These are phyloP conservation scores for Microtus obscurus DNA, from an alignment of 2,797 vertebrate genomes.

Conservation along the genomic window DNA sequence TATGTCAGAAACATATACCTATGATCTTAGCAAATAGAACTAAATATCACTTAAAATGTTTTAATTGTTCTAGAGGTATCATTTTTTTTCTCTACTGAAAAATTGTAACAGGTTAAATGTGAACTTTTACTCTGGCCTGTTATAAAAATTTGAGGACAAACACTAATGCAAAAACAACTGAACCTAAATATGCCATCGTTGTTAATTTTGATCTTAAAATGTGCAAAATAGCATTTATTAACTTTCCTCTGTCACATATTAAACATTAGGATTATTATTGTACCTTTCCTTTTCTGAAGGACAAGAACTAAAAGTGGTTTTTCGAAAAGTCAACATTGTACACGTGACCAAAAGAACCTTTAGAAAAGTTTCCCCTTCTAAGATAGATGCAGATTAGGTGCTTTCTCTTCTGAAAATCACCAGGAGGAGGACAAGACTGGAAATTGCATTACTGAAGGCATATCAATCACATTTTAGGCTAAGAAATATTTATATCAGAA, in stretches of 20 bases:
- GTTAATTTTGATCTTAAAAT: slow-evolving; percentile 64
- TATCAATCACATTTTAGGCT: neutral
- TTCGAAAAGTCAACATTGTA: neutral
- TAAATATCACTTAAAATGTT: neutral
- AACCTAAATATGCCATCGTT: neutral
- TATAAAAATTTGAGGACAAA: slow-evolving; percentile 45
- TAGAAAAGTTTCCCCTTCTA: neutral
- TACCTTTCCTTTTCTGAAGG: neutral
- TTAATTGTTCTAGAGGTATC: neutral
- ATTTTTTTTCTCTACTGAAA: neutral
- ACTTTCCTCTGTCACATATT: neutral
- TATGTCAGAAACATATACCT: neutral
- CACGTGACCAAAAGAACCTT: neutral
- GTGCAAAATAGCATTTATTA: slow-evolving; percentile 37
- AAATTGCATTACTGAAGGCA: neutral
- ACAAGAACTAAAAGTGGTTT: neutral
- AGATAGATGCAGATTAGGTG: neutral
- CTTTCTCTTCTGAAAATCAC: neutral
- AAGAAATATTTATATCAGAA: neutral
- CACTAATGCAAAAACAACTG: neutral
- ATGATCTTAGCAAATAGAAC: neutral
- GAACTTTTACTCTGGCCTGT: neutral
- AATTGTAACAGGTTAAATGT: neutral
- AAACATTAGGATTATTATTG: slow-evolving; percentile 44
- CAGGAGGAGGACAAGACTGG: neutral